Conservation (phyloP, 2,888 invertebrate species). For the Autographa pulchrina region DNA sequence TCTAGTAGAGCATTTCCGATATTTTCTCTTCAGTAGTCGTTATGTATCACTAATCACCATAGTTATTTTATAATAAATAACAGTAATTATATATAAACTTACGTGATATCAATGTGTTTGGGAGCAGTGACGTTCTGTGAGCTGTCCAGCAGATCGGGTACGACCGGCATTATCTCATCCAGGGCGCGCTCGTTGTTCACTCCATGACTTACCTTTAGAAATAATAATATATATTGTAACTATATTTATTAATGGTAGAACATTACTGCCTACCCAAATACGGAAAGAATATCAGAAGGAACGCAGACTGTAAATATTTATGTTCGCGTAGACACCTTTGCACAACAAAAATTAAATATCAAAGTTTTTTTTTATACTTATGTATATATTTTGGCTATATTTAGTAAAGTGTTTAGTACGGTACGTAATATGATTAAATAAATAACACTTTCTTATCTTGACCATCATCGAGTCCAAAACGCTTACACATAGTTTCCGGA, state of each 20-base stretch:
- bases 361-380: too few relatives aligned
- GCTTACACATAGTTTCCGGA: neutral
- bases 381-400: too few relatives aligned
- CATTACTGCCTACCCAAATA: too few relatives aligned
- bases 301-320: too few relatives aligned
- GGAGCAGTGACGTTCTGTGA: slow-evolving; percentile 53
- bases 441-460: slow-evolving; percentile 1
- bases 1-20: too few relatives aligned
- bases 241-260: too few relatives aligned
- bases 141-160: slow-evolving; percentile 65
- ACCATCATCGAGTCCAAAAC: neutral
- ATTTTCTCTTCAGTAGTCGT: too few relatives aligned
- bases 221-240: neutral
- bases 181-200: slow-evolving; percentile 66
- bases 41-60: too few relatives aligned
- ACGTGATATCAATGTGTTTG: slow-evolving; percentile 73
- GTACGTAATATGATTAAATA: neutral
- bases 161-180: slow-evolving; percentile 68
- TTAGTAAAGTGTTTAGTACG: neutral
- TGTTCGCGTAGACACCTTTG: too few relatives aligned
- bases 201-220: slow-evolving; percentile 64
- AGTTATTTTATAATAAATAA: neutral
- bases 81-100: slow-evolving; percentile 52
- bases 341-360: too few relatives aligned
- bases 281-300: too few relatives aligned